A percentile compares a stretch with the other conserved stretches of the same genome.
Evolutionary conservation across 2,113 vertebrate genomes (phyloP).

Genomic region (Oostethus manadensis): DNA sequence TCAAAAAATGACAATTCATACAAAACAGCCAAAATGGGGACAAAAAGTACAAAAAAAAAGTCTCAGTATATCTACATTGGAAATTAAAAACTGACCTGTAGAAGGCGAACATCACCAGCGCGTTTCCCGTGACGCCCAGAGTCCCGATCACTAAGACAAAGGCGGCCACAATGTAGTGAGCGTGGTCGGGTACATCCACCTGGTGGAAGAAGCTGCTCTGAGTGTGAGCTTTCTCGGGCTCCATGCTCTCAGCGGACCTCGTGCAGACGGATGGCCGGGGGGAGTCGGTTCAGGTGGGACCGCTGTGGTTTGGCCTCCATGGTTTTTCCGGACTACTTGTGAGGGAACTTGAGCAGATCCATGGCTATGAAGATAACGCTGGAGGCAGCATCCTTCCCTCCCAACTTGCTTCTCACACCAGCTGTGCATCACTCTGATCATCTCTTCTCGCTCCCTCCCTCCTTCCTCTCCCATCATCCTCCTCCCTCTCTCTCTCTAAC

Average conservation of each 20-base stretch:
- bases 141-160: conserved; percentile 83
- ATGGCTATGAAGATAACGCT: no score
- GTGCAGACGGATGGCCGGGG: conserved; percentile 20
- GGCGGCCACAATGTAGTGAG: conserved; percentile 79
- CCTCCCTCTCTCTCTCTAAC: conserved; percentile 15
- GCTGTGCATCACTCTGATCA: conserved; percentile 45
- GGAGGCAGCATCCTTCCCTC: conserved; percentile 11
- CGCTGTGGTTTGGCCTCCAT: conserved; percentile 21
- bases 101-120: conserved; percentile 88
- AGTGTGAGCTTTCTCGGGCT: conserved; percentile 63
- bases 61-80: no score
- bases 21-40: not conserved
- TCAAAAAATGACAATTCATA: no score
- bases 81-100: conserved; percentile 76
- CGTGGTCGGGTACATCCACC: conserved; percentile 82
- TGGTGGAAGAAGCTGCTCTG: conserved; percentile 65
- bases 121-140: conserved; percentile 83
- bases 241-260: conserved; percentile 63
- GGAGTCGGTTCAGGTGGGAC: not conserved
- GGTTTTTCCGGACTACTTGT: not conserved
- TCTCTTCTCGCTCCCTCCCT: conserved; percentile 35
- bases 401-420: conserved; percentile 35
- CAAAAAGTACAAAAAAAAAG: not conserved
- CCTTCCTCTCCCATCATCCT: conserved; percentile 27
- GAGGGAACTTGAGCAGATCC: not conserved